Conservation (phyloP, 2,797 vertebrate species). For the Brachyrhaphis roseni region DNA sequence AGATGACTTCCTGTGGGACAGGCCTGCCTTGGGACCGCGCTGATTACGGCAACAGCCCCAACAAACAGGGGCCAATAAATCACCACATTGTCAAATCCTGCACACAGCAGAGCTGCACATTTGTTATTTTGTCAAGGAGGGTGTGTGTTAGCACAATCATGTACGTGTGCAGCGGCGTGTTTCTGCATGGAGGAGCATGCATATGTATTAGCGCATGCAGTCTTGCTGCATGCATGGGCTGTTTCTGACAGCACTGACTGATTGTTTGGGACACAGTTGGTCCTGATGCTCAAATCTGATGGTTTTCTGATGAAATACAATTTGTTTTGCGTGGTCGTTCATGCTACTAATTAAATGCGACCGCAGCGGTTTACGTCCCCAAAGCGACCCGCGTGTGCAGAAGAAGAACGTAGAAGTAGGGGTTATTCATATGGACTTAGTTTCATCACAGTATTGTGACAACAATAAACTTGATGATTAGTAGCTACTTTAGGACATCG, state of each 20-base stretch:
- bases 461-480: too few relatives aligned
- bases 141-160: conserved; percentile 48
- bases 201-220: conserved; percentile 50
- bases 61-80: conserved; percentile 77
- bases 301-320: neutral
- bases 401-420: neutral
- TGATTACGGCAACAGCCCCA: conserved; percentile 76
- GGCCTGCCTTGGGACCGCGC: conserved; percentile 65
- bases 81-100: conserved; percentile 74
- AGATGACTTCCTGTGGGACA: conserved; percentile 76
- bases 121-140: conserved; percentile 70
- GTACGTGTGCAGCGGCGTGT: conserved; percentile 25
- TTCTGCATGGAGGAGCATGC: conserved; percentile 37
- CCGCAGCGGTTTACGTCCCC: neutral
- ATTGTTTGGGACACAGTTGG: conserved; percentile 44
- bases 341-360: neutral
- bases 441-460: too few relatives aligned
- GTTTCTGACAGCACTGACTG: conserved; percentile 48
- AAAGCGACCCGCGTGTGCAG: neutral
- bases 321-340: neutral
- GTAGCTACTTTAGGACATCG: too few relatives aligned
- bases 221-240: conserved; percentile 16
- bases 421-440: too few relatives aligned
- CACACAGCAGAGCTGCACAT: conserved; percentile 73
- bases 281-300: conserved; percentile 16